Evolutionary conservation across 2,888 invertebrate species (phyloP).

Genomic region (Clitarchus hookeri): DNA sequence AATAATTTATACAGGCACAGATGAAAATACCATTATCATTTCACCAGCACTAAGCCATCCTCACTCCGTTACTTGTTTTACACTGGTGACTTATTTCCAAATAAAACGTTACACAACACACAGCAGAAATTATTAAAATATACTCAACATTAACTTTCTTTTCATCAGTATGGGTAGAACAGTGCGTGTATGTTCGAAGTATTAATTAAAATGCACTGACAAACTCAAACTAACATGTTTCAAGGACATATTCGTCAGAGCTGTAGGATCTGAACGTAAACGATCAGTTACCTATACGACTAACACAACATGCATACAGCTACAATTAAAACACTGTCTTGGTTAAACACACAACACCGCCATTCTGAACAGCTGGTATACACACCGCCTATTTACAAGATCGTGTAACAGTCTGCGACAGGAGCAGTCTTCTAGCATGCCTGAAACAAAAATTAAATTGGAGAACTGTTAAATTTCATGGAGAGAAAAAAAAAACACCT

Average conservation of each 20-base stretch:
- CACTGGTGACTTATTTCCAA: too few relatives aligned
- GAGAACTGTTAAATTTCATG: too few relatives aligned
- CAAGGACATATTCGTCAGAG: background rate
- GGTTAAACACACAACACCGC: background rate
- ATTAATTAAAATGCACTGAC: background rate
- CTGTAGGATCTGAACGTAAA: background rate
- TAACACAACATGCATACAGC: background rate
- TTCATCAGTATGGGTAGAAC: too few relatives aligned
- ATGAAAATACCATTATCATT: too few relatives aligned
- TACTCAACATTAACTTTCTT: too few relatives aligned
- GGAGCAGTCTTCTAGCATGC: slow-evolving; percentile 9
- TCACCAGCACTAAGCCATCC: too few relatives aligned
- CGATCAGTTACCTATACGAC: background rate
- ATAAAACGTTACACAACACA: too few relatives aligned
- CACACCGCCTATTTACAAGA: background rate
- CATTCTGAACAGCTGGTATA: slow-evolving; percentile 7
- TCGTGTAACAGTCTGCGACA: background rate
- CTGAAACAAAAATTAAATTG: background rate
- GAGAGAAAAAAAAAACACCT: too few relatives aligned
- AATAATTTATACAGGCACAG: too few relatives aligned
- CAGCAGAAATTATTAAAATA: too few relatives aligned
- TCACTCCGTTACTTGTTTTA: too few relatives aligned
- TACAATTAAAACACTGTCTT: slow-evolving; percentile 11
- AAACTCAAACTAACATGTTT: background rate
- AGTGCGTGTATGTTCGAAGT: background rate